Base-by-base conservation (phyloP, 2,113 vertebrate species). In the Protobothrops mucrosquamatus region DNA sequence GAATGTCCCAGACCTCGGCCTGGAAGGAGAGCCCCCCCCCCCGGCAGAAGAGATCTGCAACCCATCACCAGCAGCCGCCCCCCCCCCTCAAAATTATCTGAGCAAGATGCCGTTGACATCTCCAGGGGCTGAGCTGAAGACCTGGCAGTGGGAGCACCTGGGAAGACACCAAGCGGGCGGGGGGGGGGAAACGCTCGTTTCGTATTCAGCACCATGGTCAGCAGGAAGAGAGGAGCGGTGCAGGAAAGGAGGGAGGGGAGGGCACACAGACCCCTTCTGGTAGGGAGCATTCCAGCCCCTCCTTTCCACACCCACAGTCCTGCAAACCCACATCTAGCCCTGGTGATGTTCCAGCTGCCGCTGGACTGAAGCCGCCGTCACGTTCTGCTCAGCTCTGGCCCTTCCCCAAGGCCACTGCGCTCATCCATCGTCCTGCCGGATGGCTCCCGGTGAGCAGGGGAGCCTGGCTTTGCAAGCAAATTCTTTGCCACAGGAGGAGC, bases 191-290 rank as follows among this genome's bases (percentile, higher is more conserved):
- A n/a, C 0, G 51, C 51, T 20, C 22, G 11, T 46, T 86, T 43
- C 0, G 48, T 22, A 39, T 92, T 89, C 93, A 94, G 93, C 56
- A 87, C 91, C 93, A 92, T 0, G 56, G 88, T 2, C 87, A 90
- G 93, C 51, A 7, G 18, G 10, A 2, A 55, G 6, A 6, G 52
- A 59, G 29, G 4, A 4, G 3, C 4, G 3, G 29, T 0, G 24
- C 1, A 7, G 61, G n/a, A 55, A 81, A 43, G 6, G 0, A 26
- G 86, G 24, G 90, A 20, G 88, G 26, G 92, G 29, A 14, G 56
- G 88, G 74, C 14, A 46, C 14, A 46, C 46, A 90, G 52, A 20
- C 20, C 12, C 56, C 24, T 69, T 52, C n/a, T 56, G n/a, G 26
- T 54, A 29, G 54, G 69, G 52, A 34, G 46, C 11, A 34, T 52